Evolutionary conservation across 2,888 invertebrate genomes (phyloP).

Genomic region (Drosophila atripex): DNA sequence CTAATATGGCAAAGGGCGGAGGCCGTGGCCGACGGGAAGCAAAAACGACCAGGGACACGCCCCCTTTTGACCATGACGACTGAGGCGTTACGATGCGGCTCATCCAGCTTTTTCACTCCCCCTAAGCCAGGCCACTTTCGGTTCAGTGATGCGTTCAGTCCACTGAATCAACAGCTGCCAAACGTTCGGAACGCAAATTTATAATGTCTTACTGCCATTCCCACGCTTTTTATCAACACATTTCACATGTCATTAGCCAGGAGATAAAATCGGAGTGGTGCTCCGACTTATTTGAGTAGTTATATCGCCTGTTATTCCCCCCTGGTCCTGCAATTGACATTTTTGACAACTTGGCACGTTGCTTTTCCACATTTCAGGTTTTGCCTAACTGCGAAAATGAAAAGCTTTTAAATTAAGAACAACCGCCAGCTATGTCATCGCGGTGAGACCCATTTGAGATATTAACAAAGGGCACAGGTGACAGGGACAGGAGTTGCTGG

Average conservation of each 20-base stretch:
- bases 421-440: conserved; percentile 22
- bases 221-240: conserved; percentile 71
- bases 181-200: conserved; percentile 68
- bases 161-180: conserved; percentile 73
- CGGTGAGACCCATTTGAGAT: conserved; percentile 70
- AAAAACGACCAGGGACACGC: conserved; percentile 43
- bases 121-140: conserved; percentile 41
- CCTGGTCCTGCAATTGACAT: conserved; percentile 32
- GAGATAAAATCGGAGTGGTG: conserved; percentile 17
- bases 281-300: background rate
- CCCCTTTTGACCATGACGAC: conserved; percentile 64
- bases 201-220: conserved; percentile 45
- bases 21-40: background rate
- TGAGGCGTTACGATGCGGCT: conserved; percentile 30
- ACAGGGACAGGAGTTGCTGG: conserved; percentile 23
- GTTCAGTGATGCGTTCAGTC: conserved; percentile 65
- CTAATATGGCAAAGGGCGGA: conserved; percentile 63
- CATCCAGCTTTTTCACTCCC: conserved; percentile 34
- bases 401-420: conserved; percentile 56
- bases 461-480: conserved; percentile 74
- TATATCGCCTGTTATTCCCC: background rate
- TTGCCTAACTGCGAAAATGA: conserved; percentile 44
- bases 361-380: conserved; percentile 23
- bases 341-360: conserved; percentile 47
- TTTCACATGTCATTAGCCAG: conserved; percentile 69